Conservation (phyloP, 2,113 vertebrate genomes). For the Ciconia stormi region DNA sequence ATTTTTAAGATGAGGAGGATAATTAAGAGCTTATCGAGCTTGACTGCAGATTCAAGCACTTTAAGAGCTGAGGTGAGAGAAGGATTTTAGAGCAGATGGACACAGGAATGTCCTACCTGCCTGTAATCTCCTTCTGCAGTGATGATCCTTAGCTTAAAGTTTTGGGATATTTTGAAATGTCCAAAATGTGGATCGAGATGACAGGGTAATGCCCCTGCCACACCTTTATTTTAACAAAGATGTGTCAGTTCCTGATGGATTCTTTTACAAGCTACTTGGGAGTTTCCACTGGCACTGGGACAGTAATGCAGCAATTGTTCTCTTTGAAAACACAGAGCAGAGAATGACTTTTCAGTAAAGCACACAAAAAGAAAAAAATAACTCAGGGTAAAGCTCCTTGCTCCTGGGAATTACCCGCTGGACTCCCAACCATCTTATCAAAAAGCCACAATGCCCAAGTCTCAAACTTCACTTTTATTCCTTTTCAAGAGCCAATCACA, state of each 20-base stretch:
- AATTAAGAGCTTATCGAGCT: background rate
- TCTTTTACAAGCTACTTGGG: background rate
- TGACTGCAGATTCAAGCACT: background rate
- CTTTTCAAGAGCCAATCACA: background rate
- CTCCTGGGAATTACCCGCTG: background rate
- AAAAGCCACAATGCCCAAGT: background rate
- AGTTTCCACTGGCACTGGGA: background rate
- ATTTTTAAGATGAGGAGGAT: background rate
- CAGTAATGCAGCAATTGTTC: background rate
- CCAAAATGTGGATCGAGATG: background rate
- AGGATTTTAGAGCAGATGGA: background rate
- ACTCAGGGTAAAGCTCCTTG: background rate
- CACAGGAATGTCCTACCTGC: background rate
- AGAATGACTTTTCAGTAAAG: background rate
- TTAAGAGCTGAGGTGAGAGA: background rate
- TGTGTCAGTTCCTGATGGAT: background rate
- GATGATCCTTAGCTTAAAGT: background rate
- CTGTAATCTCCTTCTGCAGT: background rate
- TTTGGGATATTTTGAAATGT: background rate
- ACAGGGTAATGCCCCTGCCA: accelerated
- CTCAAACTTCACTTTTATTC: background rate
- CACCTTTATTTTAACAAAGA: background rate
- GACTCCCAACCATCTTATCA: background rate
- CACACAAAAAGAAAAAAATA: background rate
- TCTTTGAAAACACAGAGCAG: accelerated